phyloP scores from a whole-genome alignment of 2,113 vertebrate species.

The Alethe castanea region DNA sequence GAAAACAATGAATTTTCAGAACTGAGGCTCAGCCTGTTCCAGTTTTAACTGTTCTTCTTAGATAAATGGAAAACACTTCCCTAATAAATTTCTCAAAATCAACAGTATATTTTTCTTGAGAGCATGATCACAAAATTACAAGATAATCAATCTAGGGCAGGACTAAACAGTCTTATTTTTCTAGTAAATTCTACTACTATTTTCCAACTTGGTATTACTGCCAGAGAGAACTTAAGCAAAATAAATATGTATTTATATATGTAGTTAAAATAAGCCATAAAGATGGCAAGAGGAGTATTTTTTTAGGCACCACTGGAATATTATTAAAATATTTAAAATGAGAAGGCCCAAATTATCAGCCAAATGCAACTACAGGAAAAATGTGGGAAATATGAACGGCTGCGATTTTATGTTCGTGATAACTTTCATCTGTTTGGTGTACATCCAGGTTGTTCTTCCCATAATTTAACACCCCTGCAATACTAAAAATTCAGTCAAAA shows the following conservation, averaged over 20 bases:
- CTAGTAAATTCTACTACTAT: background rate
- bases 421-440: background rate
- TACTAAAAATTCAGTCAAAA: background rate
- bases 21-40: background rate
- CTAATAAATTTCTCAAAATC: background rate
- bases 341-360: background rate
- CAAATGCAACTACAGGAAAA: background rate
- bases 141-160: background rate
- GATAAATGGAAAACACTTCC: background rate
- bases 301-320: background rate
- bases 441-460: background rate
- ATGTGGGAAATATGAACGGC: background rate
- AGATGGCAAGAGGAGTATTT: background rate
- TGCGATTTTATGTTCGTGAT: background rate
- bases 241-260: background rate
- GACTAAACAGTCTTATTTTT: background rate
- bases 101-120: background rate
- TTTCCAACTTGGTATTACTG: background rate
- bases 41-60: background rate
- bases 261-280: background rate
- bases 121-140: background rate
- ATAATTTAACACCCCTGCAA: background rate
- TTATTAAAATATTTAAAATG: conserved; percentile 8
- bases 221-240: background rate
- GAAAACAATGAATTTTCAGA: background rate